A percentile compares a stretch with the other conserved stretches of the same genome.
These are phyloP conservation scores for Amphiprion ocellaris DNA, from an alignment of 2,113 vertebrate species.

Conservation along the genomic window DNA sequence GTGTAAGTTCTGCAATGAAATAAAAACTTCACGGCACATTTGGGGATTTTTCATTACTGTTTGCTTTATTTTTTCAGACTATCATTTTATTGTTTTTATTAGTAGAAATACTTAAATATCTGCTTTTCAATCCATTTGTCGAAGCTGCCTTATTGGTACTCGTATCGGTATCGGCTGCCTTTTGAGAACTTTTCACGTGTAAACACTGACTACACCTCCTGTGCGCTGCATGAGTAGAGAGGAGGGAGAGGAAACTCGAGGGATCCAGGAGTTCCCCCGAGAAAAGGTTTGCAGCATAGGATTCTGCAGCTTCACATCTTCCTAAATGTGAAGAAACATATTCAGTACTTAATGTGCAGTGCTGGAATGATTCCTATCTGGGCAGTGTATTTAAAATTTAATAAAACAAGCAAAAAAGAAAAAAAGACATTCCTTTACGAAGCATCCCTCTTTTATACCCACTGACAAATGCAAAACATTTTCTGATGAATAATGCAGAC, in stretches of 20 bases:
- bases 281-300: not conserved
- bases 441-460: not conserved
- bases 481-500: slow-evolving; percentile 27
- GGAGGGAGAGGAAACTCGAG: not conserved
- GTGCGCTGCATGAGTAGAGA: not conserved
- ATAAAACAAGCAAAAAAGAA: not conserved
- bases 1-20: too few species aligned
- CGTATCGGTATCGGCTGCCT: not conserved
- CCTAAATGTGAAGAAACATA: not conserved
- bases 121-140: not conserved
- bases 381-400: not conserved
- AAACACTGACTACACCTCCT: not conserved
- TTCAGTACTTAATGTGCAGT: too few species aligned
- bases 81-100: not conserved
- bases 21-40: too few species aligned
- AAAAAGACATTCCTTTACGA: not conserved
- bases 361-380: not conserved
- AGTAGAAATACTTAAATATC: too few species aligned
- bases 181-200: not conserved
- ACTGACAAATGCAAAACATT: not conserved
- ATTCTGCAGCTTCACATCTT: not conserved
- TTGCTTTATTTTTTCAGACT: not conserved
- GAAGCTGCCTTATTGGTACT: not conserved
- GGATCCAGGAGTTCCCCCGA: not conserved
- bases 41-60: not conserved